Base-by-base conservation (phyloP, 2,797 vertebrate species). In the Spinus pinus region DNA sequence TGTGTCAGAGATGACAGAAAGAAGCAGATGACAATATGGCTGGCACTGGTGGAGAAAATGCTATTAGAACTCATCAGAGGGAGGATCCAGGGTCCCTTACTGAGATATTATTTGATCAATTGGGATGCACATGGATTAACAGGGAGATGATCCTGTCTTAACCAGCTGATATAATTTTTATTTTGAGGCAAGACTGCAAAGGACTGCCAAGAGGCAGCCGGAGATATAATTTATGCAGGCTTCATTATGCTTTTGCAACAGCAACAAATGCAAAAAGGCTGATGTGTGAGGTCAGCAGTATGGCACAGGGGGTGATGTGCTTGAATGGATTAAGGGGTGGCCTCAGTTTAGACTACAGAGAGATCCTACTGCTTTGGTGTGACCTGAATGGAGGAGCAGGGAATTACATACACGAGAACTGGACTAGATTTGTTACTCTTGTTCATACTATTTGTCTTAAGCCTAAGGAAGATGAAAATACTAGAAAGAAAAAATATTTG, bases 401-500 rank as follows among this genome's bases (percentile, higher is more conserved):
- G 66, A 58, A 72, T 79, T 60, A 72, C 44, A 35, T 39, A 77
- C 65, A 69, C 27, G 42, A 91, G 53, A 89, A 54, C 17, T 19
- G 69, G 61, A 61, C 58, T 86, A 49, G 51, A 28, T 92, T 93
- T 87, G 21, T 81, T 91, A 50, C 54, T 88, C 31, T 74, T 84
- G 61, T 41, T 87, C 67, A 46, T 51, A 39, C 24, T 88, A 23
- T 62, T 81, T 89, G 30, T 84, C 39, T 74, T 88, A 84, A 80
- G 41, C n/a, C 47, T 67, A 70, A 93, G 53, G 35, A 94, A 77
- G 42, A 72, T 24, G 58, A 94, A 94, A 91, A 87, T 72, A 65
- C 41, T 82, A 27, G 64, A 69, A 94, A 93, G 89, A 65, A 94
- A 86, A 87, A 93, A 87, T 53, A 89, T 82, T 95, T 92, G 87